Evolutionary conservation across 2,888 invertebrate genomes (phyloP), one percentile per base, ranked within the genome.

Genomic region (Alentia gelatinosa): DNA sequence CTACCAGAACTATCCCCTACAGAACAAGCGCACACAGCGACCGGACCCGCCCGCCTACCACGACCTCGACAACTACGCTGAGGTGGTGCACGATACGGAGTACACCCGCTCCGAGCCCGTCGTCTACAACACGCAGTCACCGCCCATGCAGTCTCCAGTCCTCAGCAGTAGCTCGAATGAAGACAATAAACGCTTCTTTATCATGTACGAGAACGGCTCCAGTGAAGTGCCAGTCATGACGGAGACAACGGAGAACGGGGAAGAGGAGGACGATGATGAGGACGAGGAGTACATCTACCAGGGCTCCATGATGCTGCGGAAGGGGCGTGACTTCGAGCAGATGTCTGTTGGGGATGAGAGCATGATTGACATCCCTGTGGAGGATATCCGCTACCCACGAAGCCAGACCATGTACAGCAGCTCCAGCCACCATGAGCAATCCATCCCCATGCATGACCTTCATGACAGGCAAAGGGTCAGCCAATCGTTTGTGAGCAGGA

Each of bases 241-340:
- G 1, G 47, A 86, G 47, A 47, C 86, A 5, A 47, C 23, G 33
- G 86, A 86, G 86, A 86, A 86, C 15, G 42, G 86, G 9, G 50
- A 83, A 7, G n/a, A 74, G 12, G n/a, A 15, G 50, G 50, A 15
- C 23, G 50, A 50, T 15, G 19, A 50, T 50, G 19, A 50, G 12
- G 50, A 50, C n/a, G n/a, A n/a, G 35, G 75, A 83, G 83, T 86
- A n/a, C 50, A 35, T 86, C 86, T 86, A 86, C 50, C 86, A 86
- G 30, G 86, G 86, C 19, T 86, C 86, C 1, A 86, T 86, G 86
- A 86, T 50, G 50, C 86, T 86, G 26, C 86, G 86, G 5, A 42
- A 40, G 7, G 50, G 50, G 26, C 47, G 50, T 12, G 86, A 86
- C 86, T 47, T 47, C 47, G 86, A 86, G 26, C 47, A 50, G 47